phyloP scores from a whole-genome alignment of 2,797 vertebrate species.

The Pteronotus mesoamericanus region DNA sequence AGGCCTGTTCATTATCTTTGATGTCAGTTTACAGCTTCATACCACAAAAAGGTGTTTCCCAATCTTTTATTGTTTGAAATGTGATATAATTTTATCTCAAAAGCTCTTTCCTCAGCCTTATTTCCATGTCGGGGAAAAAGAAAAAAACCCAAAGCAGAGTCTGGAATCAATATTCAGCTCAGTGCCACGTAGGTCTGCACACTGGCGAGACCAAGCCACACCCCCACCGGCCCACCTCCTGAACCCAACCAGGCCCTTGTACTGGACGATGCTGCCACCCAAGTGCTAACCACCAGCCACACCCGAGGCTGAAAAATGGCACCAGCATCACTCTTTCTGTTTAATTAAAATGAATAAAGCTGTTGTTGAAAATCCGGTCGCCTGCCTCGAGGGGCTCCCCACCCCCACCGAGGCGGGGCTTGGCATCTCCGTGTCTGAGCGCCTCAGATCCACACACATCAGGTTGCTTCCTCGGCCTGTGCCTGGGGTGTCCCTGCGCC shows the following conservation, averaged over 20 bases:
- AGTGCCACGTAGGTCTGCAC: no score
- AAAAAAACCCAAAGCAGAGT: not conserved
- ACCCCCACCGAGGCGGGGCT: fast-evolving
- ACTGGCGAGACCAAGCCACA: not conserved
- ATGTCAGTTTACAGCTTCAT: not conserved
- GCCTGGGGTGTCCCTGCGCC: fast-evolving
- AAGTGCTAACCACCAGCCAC: not conserved
- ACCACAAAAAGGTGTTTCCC: not conserved
- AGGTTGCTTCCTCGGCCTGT: not conserved
- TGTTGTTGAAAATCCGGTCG: not conserved
- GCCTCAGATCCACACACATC: fast-evolving
- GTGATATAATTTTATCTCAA: not conserved
- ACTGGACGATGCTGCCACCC: fast-evolving
- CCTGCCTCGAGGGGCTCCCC: not conserved
- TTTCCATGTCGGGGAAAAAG: not conserved
- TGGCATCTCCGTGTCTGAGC: not conserved
- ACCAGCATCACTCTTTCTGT: not conserved
- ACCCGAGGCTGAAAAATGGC: not conserved
- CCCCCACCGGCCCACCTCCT: not conserved
- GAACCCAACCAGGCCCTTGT: not conserved
- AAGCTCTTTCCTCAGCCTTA: not conserved
- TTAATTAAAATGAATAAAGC: not conserved
- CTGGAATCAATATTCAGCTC: not conserved
- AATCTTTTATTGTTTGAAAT: not conserved
- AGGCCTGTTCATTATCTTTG: not conserved